A percentile compares a stretch with the other conserved stretches of the same genome.
phyloP scores from a whole-genome alignment of 2,888 invertebrate genomes.

The Hydriomena furcata region DNA sequence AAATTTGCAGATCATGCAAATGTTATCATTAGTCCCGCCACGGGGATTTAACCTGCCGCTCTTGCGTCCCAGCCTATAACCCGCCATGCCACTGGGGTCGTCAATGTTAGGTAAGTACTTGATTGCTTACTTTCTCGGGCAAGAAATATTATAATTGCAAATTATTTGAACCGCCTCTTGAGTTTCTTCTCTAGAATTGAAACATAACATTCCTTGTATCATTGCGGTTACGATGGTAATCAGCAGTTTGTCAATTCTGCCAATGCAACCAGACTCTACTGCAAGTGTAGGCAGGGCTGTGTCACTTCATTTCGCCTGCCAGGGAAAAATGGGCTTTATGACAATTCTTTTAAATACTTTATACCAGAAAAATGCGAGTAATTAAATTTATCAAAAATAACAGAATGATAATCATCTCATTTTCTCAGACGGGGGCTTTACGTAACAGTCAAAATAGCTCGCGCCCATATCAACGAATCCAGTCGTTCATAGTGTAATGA shows the following conservation, averaged over 20 bases:
- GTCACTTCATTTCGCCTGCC: neutral
- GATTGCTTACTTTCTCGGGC: conserved; percentile 10
- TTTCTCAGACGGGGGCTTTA: too few relatives aligned
- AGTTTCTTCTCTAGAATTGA: conserved; percentile 20
- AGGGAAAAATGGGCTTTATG: neutral
- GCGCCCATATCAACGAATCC: too few relatives aligned
- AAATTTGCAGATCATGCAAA: too few relatives aligned
- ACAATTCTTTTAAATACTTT: neutral
- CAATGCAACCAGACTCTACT: conserved; percentile 53
- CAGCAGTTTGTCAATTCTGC: conserved; percentile 59
- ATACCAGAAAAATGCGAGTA: neutral
- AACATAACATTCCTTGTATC: conserved; percentile 15
- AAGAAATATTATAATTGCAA: conserved; percentile 13
- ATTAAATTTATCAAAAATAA: too few relatives aligned
- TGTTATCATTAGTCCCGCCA: too few relatives aligned
- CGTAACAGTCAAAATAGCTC: too few relatives aligned
- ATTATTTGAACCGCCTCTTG: conserved; percentile 10
- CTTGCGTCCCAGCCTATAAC: too few relatives aligned
- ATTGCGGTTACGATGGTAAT: conserved; percentile 14
- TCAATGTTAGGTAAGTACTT: conserved; percentile 9
- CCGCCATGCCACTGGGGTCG: too few relatives aligned
- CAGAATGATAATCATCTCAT: too few relatives aligned
- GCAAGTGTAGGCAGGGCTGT: conserved; percentile 4
- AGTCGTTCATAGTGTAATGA: neutral
- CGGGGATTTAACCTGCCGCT: too few relatives aligned